Evolutionary conservation across 2,113 vertebrate genomes (phyloP).

Genomic region (Ameiurus melas): DNA sequence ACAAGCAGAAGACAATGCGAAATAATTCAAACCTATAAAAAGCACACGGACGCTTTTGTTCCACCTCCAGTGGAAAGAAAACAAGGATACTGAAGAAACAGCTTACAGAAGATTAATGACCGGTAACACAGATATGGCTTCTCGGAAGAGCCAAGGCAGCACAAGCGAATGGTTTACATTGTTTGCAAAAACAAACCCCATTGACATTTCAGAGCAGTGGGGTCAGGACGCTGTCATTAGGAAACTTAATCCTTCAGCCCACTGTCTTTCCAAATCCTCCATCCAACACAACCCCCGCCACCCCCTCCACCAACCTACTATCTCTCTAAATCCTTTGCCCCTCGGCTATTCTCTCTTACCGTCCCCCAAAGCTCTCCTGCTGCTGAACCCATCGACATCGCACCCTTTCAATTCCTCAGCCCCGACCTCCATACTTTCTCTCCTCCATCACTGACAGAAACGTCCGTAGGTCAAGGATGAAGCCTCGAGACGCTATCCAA

Average conservation of each 20-base stretch:
- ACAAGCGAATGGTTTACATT: constrained; percentile 64
- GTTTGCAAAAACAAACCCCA: constrained; percentile 69
- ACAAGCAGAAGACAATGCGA: background rate
- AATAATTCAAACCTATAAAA: background rate
- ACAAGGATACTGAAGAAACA: constrained; percentile 46
- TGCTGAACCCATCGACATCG: constrained; percentile 35
- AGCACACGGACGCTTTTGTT: constrained; percentile 10
- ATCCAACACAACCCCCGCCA: too few species aligned
- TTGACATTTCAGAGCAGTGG: constrained; percentile 66
- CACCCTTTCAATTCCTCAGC: constrained; percentile 39
- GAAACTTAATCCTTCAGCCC: constrained; percentile 61
- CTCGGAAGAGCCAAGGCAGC: background rate
- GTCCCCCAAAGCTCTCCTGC: constrained; percentile 12
- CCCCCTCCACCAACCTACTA: constrained; percentile 29
- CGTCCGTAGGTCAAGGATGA: constrained; percentile 21
- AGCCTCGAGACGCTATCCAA: background rate
- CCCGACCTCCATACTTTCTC: constrained; percentile 27
- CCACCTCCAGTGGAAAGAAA: constrained; percentile 39
- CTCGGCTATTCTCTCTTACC: constrained; percentile 19
- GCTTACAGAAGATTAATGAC: constrained; percentile 60
- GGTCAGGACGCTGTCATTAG: constrained; percentile 43
- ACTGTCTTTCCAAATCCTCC: constrained; percentile 58
- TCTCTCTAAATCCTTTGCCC: constrained; percentile 39
- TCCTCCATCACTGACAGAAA: constrained; percentile 43
- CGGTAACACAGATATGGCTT: constrained; percentile 34